phyloP scores from a whole-genome alignment of 2,797 vertebrate species.

The Falco naumanni region DNA sequence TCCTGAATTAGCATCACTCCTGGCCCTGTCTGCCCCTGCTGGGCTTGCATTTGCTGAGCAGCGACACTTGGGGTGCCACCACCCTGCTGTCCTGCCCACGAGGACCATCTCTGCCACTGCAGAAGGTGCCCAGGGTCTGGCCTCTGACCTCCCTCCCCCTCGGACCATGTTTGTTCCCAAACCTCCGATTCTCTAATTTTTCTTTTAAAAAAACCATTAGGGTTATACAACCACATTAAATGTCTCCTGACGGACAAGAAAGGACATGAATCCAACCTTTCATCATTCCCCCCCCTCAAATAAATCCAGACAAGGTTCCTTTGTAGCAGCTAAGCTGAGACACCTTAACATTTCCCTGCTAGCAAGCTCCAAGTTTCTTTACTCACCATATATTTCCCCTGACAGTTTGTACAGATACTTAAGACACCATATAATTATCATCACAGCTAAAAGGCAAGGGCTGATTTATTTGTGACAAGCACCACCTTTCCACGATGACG shows the following conservation, averaged over 20 bases:
- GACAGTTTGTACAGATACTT: constrained; percentile 81
- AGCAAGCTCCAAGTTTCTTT: constrained; percentile 59
- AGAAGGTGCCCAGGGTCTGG: background rate
- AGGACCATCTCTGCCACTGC: background rate
- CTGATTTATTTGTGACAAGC: constrained; percentile 80
- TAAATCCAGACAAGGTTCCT: constrained; percentile 76
- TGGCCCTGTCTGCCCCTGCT: background rate
- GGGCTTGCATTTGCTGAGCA: background rate
- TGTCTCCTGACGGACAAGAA: constrained; percentile 69
- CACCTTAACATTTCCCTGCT: constrained; percentile 56
- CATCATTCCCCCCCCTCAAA: constrained; percentile 67
- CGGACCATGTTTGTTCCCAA: background rate
- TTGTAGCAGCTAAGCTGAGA: constrained; percentile 54
- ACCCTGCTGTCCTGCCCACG: background rate
- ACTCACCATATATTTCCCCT: constrained; percentile 80
- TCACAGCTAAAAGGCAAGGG: constrained; percentile 77
- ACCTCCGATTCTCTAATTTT: background rate
- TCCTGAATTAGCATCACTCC: background rate
- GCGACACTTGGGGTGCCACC: background rate
- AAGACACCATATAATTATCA: constrained; percentile 80
- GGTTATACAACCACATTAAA: constrained; percentile 54
- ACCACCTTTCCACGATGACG: constrained; percentile 71
- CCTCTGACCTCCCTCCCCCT: background rate
- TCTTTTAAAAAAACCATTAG: constrained; percentile 73
- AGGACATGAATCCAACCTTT: constrained; percentile 68